Base-by-base conservation (phyloP, 2,888 invertebrate species). In the Elysia crispata region DNA sequence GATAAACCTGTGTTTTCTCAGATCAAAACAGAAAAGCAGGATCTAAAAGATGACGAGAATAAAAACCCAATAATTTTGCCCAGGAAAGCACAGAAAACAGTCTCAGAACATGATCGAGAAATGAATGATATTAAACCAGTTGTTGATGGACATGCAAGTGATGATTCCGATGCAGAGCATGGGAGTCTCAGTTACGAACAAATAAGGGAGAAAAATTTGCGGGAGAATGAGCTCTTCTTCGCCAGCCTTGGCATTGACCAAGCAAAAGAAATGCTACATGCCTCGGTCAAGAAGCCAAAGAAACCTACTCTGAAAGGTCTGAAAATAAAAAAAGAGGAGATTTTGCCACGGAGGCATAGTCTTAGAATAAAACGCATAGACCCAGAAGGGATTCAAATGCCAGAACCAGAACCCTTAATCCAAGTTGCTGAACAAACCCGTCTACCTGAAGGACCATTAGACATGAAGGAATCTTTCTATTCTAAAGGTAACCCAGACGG, bases 191-290 rank as follows among this genome's bases (percentile, higher is more conserved):
- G 41, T 20, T 80, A 80, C 54, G 33, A 64, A 15, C 57, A 85
- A 73, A 82, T 84, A 62, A 79, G 88, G 54, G 83, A 85, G 73
- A 82, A 85, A 73, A 89, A 89, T 74, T 57, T 89, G 11, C 81
- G 85, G 64, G 86, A 85, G 23, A 90, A 90, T 83, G 85, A 84
- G 33, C 84, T 86, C 23, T 89, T 90, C 78, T 85, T 90, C 28
- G 76, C 84, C 30, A 80, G 85, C 30, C 79, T 90, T 67, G 89
- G 88, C 15, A 83, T 90, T 18, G 28, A 49, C 23, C 28, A 70
- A 62, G 76, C 70, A 8, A 80, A 76, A 76, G 62, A 75, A 33
- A 6, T 15, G 31, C 33, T 73, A 1, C 28, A 76, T 15, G 41
- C 18, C 20, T 74, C 75, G 13, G 28, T 28, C 8, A 78, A 72